Evolutionary conservation across 2,888 invertebrate genomes (phyloP), one percentile per base, ranked within the genome.

Genomic region (Trachelus troglodyta): DNA sequence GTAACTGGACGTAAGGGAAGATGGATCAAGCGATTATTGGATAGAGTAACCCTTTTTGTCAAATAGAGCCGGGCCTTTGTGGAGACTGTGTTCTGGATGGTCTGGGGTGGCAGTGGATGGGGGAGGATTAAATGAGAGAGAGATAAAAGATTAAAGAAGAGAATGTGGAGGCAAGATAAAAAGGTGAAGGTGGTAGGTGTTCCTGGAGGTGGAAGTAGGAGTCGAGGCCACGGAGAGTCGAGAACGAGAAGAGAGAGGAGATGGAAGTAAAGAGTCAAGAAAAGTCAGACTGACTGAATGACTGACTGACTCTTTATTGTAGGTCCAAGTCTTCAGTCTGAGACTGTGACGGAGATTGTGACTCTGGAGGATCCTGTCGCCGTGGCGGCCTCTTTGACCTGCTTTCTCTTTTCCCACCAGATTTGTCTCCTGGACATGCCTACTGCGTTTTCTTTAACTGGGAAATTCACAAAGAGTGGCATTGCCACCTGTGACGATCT

Each of bases 371-470:
- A 77, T 80, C 83, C 84, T 87, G 86, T 88, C 87, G 85, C 83
- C 85, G 85, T 81, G 86, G 86, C 89, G 88, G 87, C 86, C 87
- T 90, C 90, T 90, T 90, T 90, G 91, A 90, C 91, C 91, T 87
- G 91, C 91, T 91, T 91, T 91, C 91, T 91, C 91, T 90, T 90
- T 90, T 89, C 89, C 90, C 89, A 89, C 89, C 87, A 89, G 90
- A 90, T 90, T 89, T 89, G 88, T 90, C 88, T 86, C 81, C 82
- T 85, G 85, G 82, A 86, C 85, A 85, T 85, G 80, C 75, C 77
- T 74, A 73, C 35, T 37, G 34, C 69, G 69, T 80, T 78, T 90
- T 88, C 90, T 88, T 87, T 83, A 85, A 87, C 84, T 83, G 86
- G 86, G 84, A 89, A 90, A 89, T 85, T 86, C 85, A 79, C 82